Percentiles rank a stretch among this genome's conserved stretches.
Evolutionary conservation across 2,113 vertebrate genomes (phyloP).

Genomic region (Microtus montanus): DNA sequence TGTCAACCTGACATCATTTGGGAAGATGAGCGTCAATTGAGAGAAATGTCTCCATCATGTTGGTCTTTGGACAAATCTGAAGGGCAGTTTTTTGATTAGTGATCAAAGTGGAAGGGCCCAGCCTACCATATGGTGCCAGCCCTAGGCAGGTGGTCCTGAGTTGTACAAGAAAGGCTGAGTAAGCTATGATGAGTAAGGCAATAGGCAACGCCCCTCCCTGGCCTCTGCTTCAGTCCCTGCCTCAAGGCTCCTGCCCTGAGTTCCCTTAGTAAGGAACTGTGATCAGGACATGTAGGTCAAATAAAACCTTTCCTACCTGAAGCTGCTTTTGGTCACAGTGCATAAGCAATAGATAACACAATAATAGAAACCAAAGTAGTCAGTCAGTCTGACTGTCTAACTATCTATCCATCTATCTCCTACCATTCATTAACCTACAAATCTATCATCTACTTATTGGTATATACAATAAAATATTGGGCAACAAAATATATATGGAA

Average conservation of each 20-base stretch:
- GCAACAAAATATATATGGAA: background rate
- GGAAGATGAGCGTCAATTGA: background rate
- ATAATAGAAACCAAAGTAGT: background rate
- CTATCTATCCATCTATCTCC: background rate
- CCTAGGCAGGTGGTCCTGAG: background rate
- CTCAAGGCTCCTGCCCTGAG: no score
- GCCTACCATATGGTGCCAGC: background rate
- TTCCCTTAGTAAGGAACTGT: background rate
- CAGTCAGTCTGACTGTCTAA: background rate
- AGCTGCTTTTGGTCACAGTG: background rate
- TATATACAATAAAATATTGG: background rate
- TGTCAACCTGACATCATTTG: background rate
- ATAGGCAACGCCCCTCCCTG: background rate
- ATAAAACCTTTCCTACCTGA: background rate
- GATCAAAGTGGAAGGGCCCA: background rate
- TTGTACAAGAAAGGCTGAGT: background rate
- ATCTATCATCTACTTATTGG: background rate
- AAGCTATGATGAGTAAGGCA: background rate
- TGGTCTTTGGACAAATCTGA: background rate
- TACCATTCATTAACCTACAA: background rate
- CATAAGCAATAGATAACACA: background rate
- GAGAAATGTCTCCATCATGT: background rate
- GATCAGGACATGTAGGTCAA: background rate
- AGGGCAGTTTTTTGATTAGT: background rate
- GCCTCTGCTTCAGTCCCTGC: background rate